Percentiles rank a stretch among this genome's conserved stretches.
These are phyloP conservation scores for Lingula anatina DNA, from an alignment of 2,888 invertebrate genomes.

Conservation along the genomic window DNA sequence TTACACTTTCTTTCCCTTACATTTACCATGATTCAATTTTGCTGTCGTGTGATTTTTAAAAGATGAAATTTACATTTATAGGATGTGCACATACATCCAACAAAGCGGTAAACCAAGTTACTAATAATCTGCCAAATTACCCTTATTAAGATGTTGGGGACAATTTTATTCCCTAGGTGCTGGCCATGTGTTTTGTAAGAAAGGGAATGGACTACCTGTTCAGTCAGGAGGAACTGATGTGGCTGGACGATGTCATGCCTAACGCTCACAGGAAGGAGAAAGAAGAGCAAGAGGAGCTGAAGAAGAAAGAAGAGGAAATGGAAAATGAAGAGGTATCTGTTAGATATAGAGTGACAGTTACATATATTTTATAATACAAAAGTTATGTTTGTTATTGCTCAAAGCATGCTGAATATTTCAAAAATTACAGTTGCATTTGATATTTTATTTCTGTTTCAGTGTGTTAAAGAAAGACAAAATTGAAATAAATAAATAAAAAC, in stretches of 20 bases:
- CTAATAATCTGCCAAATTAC: background rate
- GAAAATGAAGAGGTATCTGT: background rate
- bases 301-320: conserved; percentile 19
- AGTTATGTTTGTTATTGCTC: background rate
- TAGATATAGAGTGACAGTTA: background rate
- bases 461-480: background rate
- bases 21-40: no score
- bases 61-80: no score
- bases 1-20: no score
- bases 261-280: conserved; percentile 37
- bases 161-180: conserved; percentile 22
- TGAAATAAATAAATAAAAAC: no score
- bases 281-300: conserved; percentile 34
- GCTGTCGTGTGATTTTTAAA: no score
- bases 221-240: conserved; percentile 44
- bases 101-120: no score
- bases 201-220: conserved; percentile 47
- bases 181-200: conserved; percentile 46
- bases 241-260: conserved; percentile 51
- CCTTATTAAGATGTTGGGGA: background rate
- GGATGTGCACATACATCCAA: no score
- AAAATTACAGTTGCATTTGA: background rate
- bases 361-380: background rate
- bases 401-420: background rate
- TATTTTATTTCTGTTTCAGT: background rate